Percentiles rank a stretch among this genome's conserved stretches.
Evolutionary conservation across 2,797 vertebrate genomes (phyloP).

Genomic region (Tokudaia tokunoshimensis): DNA sequence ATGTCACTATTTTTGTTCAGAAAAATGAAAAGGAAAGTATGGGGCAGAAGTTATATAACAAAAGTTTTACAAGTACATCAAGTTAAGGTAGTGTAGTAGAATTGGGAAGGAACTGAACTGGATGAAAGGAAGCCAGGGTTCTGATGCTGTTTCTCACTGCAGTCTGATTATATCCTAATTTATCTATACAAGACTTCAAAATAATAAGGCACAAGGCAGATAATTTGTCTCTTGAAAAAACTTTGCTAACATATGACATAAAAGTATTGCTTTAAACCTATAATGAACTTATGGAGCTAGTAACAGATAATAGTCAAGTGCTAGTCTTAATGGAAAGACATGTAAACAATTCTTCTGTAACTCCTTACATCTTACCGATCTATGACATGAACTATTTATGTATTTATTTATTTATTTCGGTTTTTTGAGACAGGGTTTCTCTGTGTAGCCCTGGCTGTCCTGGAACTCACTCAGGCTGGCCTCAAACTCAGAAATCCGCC

Average conservation of each 20-base stretch:
- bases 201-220: background rate
- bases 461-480: no score
- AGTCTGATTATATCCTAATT: background rate
- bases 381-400: no score
- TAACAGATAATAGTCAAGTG: no score
- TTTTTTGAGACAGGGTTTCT: no score
- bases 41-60: background rate
- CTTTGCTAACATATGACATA: background rate
- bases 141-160: background rate
- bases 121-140: background rate
- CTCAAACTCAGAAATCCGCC: no score
- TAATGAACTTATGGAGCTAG: background rate
- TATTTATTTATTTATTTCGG: no score
- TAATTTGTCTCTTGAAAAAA: background rate
- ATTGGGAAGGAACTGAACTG: background rate
- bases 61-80: background rate
- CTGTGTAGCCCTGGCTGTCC: no score
- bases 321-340: no score
- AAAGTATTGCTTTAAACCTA: background rate
- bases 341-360: no score
- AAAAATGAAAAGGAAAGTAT: background rate
- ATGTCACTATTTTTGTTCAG: constrained; percentile 15
- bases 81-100: background rate
- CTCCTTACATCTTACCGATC: no score
- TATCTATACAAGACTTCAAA: background rate